Evolutionary conservation across 2,888 invertebrate species (phyloP).

Genomic region (Eucriotettix oculatus): DNA sequence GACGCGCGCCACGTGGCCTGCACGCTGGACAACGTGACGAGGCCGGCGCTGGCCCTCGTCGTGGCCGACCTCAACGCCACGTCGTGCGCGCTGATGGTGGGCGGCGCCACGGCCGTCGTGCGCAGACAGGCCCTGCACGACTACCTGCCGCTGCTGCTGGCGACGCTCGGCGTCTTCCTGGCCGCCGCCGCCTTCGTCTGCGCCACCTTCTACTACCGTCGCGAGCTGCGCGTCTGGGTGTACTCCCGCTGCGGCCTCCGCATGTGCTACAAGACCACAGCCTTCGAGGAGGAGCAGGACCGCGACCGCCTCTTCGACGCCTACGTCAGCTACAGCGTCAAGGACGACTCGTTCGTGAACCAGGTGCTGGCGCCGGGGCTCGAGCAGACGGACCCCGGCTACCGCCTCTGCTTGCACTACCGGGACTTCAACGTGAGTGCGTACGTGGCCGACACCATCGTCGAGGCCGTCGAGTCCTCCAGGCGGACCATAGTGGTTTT

Average conservation of each 20-base stretch:
- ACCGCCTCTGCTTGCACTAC: slow-evolving; percentile 79
- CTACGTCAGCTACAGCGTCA: slow-evolving; percentile 85
- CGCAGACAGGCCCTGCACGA: slow-evolving; percentile 65
- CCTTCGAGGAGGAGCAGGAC: slow-evolving; percentile 59
- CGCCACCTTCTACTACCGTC: slow-evolving; percentile 63
- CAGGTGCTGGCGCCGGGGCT: slow-evolving; percentile 77
- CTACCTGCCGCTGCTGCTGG: slow-evolving; percentile 59
- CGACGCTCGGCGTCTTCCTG: slow-evolving; percentile 60
- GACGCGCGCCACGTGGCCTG: slow-evolving; percentile 64
- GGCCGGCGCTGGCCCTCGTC: slow-evolving; percentile 42
- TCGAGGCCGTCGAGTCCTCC: slow-evolving; percentile 81
- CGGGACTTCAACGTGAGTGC: slow-evolving; percentile 78
- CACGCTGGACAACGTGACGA: slow-evolving; percentile 54
- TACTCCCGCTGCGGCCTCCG: slow-evolving; percentile 71
- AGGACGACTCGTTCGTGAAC: slow-evolving; percentile 81
- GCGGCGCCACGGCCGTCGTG: slow-evolving; percentile 43
- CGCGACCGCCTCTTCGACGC: slow-evolving; percentile 78
- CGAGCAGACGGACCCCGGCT: slow-evolving; percentile 58
- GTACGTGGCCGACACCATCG: slow-evolving; percentile 81
- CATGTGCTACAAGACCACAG: slow-evolving; percentile 70
- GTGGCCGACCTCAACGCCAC: slow-evolving; percentile 65
- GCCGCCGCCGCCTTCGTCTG: slow-evolving; percentile 60
- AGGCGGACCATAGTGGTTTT: slow-evolving; percentile 78
- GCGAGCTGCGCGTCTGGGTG: slow-evolving; percentile 70
- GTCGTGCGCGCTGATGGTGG: slow-evolving; percentile 55